phyloP scores from a whole-genome alignment of 2,113 vertebrate genomes.

The Brevimyrus niger region DNA sequence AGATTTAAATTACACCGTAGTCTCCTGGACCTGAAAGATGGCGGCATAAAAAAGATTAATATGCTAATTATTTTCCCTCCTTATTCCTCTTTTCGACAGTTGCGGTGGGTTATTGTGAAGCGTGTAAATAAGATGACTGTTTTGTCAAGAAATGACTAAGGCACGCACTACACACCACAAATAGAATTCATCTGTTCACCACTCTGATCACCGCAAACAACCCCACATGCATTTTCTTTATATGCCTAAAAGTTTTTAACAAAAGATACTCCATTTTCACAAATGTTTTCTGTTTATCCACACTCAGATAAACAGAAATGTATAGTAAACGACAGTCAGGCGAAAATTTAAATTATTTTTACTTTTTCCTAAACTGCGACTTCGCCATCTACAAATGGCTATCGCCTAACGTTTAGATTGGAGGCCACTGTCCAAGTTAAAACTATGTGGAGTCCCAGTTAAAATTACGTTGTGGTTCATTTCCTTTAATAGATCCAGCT shows the following conservation, averaged over 20 bases:
- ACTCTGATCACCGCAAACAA: conserved; percentile 81
- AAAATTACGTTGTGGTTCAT: conserved; percentile 61
- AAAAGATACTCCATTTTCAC: conserved; percentile 37
- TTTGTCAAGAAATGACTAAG: conserved; percentile 93
- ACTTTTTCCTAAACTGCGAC: neutral
- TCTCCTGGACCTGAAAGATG: conserved; percentile 98
- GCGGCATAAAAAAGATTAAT: conserved; percentile 99
- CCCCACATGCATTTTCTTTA: conserved; percentile 86
- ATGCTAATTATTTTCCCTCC: conserved; percentile 99
- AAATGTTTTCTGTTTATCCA: conserved; percentile 48
- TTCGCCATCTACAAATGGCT: neutral
- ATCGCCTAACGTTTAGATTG: conserved; percentile 31
- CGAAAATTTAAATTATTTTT: neutral
- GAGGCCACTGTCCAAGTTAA: conserved; percentile 47
- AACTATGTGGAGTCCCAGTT: conserved; percentile 57
- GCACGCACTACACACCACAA: conserved; percentile 68
- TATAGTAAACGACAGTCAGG: neutral
- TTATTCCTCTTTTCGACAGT: conserved; percentile 95
- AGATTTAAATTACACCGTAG: conserved; percentile 99
- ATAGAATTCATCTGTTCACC: conserved; percentile 81
- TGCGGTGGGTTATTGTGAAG: conserved; percentile 92
- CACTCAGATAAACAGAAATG: conserved; percentile 36
- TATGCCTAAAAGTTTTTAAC: conserved; percentile 74
- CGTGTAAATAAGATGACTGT: conserved; percentile 99
- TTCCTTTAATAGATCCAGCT: conserved; percentile 62